Base-by-base conservation (phyloP, 2,888 invertebrate species). In the Drosophila phalerata region DNA sequence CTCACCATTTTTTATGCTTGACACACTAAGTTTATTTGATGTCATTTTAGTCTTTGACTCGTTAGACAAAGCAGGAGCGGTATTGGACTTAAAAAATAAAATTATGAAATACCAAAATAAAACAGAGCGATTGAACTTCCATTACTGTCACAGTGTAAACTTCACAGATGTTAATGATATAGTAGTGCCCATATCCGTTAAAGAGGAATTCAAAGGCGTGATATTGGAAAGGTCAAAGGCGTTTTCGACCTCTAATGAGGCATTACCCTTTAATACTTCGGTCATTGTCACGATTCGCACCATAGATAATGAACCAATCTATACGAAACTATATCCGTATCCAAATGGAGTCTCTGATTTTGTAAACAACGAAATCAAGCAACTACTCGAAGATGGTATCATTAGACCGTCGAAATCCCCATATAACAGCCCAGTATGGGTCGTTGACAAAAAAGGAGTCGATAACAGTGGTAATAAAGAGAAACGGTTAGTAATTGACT, bases 71-170 rank as follows among this genome's bases (percentile, higher is more conserved):
- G 55, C 48, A 30, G 63, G 37, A 30, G 37, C 34, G 40, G 42
- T 13, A 40, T 48, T 56, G 42, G 17, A 56, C 22, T 30, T 63
- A 30, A n/a, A 30, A 48, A 40, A 55, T 11, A 63, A n/a, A n/a
- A 25, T 17, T 32, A 40, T 56, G 40, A 19, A 38, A 11, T 51
- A 51, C 37, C 25, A 57, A 38, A 57, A 45, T 28, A 65, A 37
- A 65, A 45, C 51, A 25, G 64, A 45, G 30, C 49, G 51, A 49
- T 49, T 49, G 6, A 22, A 51, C 11, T 51, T 17, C 37, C 43
- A 57, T 57, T 37, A 51, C 51, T 57, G 15, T 56, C 49, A 56
- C 17, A 47, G 28, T n/a, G n/a, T n/a, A n/a, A n/a, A n/a, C n/a
- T n/a, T 56, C 49, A 56, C 17, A 47, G 28, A 47, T 13, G 47